Conservation (phyloP, 2,797 vertebrate genomes). For the Podargus strigoides region DNA sequence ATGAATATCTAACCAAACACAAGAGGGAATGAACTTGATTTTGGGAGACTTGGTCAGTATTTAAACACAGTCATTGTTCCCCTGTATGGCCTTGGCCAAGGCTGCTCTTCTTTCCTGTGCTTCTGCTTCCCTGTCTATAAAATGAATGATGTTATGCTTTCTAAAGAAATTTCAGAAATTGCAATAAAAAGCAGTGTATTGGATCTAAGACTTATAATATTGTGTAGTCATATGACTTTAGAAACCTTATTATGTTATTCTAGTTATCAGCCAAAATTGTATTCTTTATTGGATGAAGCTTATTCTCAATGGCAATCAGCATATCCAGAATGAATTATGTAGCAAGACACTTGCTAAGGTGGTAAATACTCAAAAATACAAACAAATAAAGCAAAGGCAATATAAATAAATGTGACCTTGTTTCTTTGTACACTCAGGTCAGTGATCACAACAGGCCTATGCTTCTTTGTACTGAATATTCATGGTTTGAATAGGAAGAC, state of each 20-base stretch:
- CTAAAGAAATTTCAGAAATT: neutral
- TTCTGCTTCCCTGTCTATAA: neutral
- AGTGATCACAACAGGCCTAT: accelerated
- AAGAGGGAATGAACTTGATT: neutral
- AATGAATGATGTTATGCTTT: neutral
- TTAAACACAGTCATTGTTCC: neutral
- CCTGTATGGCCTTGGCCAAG: neutral
- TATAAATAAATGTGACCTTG: neutral
- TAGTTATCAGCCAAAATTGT: neutral
- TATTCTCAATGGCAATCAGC: neutral
- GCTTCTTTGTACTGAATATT: neutral
- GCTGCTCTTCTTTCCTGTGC: neutral
- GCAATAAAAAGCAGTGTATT: neutral
- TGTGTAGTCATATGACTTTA: neutral
- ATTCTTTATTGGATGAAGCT: neutral
- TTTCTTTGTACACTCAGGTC: neutral
- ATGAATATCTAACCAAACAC: neutral
- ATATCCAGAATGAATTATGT: neutral
- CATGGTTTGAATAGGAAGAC: neutral
- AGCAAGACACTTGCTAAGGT: neutral
- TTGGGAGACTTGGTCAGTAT: neutral
- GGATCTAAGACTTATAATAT: neutral
- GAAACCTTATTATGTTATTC: neutral
- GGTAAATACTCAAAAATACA: neutral
- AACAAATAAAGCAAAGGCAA: neutral